phyloP scores from a whole-genome alignment of 2,113 vertebrate species.

The Paradoxurus hermaphroditus region DNA sequence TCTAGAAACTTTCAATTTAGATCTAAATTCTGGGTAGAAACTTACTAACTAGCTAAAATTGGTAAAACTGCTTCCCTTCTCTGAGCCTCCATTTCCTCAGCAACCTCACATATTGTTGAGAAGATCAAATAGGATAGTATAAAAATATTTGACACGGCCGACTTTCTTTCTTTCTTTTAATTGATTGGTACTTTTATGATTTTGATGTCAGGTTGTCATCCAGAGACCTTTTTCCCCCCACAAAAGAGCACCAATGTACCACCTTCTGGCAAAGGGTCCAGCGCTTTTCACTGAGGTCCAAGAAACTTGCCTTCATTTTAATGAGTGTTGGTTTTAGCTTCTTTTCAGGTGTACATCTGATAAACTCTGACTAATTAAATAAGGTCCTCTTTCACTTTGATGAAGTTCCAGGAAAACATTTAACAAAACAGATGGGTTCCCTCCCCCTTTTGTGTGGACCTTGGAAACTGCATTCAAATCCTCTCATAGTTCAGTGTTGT shows the following conservation, averaged over 20 bases:
- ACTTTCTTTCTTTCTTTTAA: slow-evolving; percentile 7
- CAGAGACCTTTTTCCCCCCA: background rate
- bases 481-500: background rate
- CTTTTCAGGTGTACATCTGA: background rate
- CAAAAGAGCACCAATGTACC: background rate
- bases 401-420: slow-evolving; percentile 18
- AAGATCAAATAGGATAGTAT: background rate
- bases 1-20: background rate
- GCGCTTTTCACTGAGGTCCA: background rate
- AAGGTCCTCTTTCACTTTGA: background rate
- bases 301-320: background rate
- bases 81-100: background rate
- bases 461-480: background rate
- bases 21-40: background rate
- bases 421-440: background rate
- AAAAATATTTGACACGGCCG: background rate
- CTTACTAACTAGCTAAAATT: background rate
- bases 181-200: background rate
- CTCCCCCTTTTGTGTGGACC: background rate
- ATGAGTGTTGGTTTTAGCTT: background rate
- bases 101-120: background rate
- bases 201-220: background rate
- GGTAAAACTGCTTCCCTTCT: background rate
- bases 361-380: background rate
- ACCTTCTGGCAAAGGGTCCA: background rate